Base-by-base conservation (phyloP, 1,140 invertebrate genomes). In the Drosophila simulans region DNA sequence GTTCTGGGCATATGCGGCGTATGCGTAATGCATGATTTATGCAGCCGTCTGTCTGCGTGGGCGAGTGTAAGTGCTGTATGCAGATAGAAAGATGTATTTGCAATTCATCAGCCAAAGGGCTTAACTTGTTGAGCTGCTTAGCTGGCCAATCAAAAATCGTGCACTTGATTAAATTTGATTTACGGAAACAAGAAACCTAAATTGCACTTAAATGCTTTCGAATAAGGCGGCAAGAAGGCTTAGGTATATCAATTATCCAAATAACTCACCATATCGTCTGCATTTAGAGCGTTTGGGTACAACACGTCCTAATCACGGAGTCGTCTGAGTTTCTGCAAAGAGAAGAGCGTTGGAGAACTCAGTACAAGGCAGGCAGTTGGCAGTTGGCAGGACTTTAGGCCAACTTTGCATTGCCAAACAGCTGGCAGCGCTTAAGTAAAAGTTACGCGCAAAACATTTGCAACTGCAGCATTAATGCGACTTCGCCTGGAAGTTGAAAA, bases 261-360 rank as follows among this genome's bases (percentile, higher is more conserved):
- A 10, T 31, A 43, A 91, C 91, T 91, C 71, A 92, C 91, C 91
- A 92, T 92, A 92, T 92, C 91, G 91, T 92, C 91, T 92, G 84
- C 84, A 92, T 91, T 86, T 91, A 92, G 84, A 86, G 77, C 91
- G 79, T 82, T 91, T 79, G 81, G 91, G 91, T 92, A 83, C 91
- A 92, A 91, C 91, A 92, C 91, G 88, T 92, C 90, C 91, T 92
- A 92, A 92, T 91, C 88, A 91, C 91, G 77, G 77, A 68, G 72
- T 79, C 66, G 65, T 74, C 69, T 68, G 76, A 88, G 77, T 77
- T 83, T 78, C 90, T 91, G 85, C 55, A 91, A 85, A 54, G 65
- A 25, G 43, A 62, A 56, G 10, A 48, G 46, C n/a, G 45, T 43
- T 11, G 52, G 27, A 45, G 12, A 52, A 52, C 27, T 55, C 45